A percentile compares a stretch with the other conserved stretches of the same genome.
Conservation (phyloP, 1,140 invertebrate species). For the Paralvinella palmiformis region DNA sequence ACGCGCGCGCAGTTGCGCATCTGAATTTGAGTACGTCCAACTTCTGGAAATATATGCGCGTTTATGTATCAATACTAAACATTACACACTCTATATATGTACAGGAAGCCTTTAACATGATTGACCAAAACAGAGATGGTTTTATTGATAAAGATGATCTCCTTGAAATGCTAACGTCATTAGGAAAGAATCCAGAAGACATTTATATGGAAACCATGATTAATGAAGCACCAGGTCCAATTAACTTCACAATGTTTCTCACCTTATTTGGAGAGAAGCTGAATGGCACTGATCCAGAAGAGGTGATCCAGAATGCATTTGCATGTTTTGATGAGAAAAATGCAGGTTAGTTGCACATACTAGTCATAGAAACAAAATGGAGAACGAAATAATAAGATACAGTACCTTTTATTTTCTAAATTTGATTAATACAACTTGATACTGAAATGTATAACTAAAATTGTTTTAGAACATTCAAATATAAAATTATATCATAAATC, state of each 20-base stretch:
- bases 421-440: too few relatives aligned
- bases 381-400: too few relatives aligned
- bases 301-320: slow-evolving; percentile 59
- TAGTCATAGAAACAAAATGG: too few relatives aligned
- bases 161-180: slow-evolving; percentile 96
- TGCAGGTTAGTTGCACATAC: slow-evolving; percentile 43
- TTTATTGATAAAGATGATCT: slow-evolving; percentile 98
- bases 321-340: slow-evolving; percentile 58
- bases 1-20: too few relatives aligned
- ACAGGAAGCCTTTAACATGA: slow-evolving; percentile 99
- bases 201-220: slow-evolving; percentile 57
- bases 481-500: too few relatives aligned
- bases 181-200: slow-evolving; percentile 60
- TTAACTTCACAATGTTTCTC: slow-evolving; percentile 62
- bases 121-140: slow-evolving; percentile 87
- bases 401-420: too few relatives aligned
- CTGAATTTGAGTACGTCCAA: too few relatives aligned
- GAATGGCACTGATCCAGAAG: slow-evolving; percentile 59
- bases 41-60: too few relatives aligned
- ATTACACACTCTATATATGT: too few relatives aligned
- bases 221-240: slow-evolving; percentile 55
- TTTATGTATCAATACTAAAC: too few relatives aligned
- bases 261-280: slow-evolving; percentile 60
- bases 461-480: too few relatives aligned
- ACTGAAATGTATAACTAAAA: too few relatives aligned